Base-by-base conservation (phyloP, 2,888 invertebrate genomes). In the Xanthostigma xanthostigma region DNA sequence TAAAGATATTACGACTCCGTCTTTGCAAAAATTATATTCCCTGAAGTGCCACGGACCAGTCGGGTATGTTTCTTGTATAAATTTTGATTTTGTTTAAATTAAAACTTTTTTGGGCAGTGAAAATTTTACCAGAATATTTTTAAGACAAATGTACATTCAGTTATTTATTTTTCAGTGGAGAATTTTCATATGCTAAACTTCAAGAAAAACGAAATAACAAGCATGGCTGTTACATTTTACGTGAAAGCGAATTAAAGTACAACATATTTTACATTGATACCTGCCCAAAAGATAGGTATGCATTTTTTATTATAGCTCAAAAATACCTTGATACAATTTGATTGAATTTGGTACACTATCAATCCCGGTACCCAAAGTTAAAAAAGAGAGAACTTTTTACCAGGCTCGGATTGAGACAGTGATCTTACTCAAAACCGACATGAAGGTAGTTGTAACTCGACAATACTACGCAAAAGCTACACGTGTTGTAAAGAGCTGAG, bases 31-130 rank as follows among this genome's bases (percentile, higher is more conserved):
- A 57, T 65, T 92, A 14, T 77, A 81, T 54, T 69, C 73, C 52
- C 71, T 84, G 58, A 87, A 84, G 66, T 90, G 89, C 60, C 93
- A 93, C 66, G 93, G 93, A 14, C 92, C 93, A 46, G 82, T 93
- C 46, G 89, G 90, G 87, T 87, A 72, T 71, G 74, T 60, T 48
- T 48, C 49, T 40, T 45, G 49, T 51, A 53, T 44, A 10, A 35
- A 13, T 14, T 45, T 51, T 11, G 40, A 11, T 48, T 41, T 40
- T 44, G 42, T 36, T 48, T 44, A 17, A 17, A 17, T 17, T 17
- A 3, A 17, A 3, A 17, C 4, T 3, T 4, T 17, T 17, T 17
- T 17, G 17, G 17, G 3, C 17, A 17, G 17, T 17, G 14, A 10
- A 33, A 42, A 41, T 46, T 43, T 49, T 11, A 45, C 14, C 12